Base-by-base conservation (phyloP, 1,140 invertebrate genomes). In the Drosophila equinoxialis region DNA sequence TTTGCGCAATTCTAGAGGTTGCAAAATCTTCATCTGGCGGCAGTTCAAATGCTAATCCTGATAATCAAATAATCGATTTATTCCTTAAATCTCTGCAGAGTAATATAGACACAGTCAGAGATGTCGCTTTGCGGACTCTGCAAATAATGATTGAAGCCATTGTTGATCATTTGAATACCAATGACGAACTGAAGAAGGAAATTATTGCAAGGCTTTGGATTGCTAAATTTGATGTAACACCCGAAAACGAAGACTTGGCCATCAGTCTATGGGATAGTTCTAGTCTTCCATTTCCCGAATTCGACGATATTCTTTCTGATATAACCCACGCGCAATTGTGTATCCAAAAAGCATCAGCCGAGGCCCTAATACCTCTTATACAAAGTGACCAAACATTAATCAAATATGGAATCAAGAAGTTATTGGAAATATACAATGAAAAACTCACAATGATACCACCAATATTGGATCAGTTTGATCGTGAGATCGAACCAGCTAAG, bases 401-500 rank as follows among this genome's bases (percentile, higher is more conserved):
- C 37, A 93, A 94, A 55, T 68, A 62, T 4, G 94, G 95, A 55
- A 90, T 98, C 39, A 92, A 95, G 35, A 92, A 93, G 62, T 92
- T 99, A 20, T 93, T 97, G 20, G 90, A 94, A 17, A 93, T 97
- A 14, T 99, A 99, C 91, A 93, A 95, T 33, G 95, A 97, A 23
- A 96, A 96, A 83, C 87, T 97, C 6, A 93, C 93, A 58, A 94
- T 98, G 93, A 96, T 97, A 71, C 97, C 97, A 13, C 96, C 97
- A 5, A 95, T 96, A 90, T 91, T 98, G 57, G 98, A 99, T 92
- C 95, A 96, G 90, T 98, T 99, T 93, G 98, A 98, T 41, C 95
- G 98, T 54, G 95, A 98, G 79, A 93, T 98, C 14, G 95, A 96
- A 80, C 96, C 97, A 76, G 95, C 96, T 37, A 93, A 75, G 37